These are phyloP conservation scores for Lamellibrachia luymesi DNA, from an alignment of 1,140 invertebrate genomes.

Conservation along the genomic window DNA sequence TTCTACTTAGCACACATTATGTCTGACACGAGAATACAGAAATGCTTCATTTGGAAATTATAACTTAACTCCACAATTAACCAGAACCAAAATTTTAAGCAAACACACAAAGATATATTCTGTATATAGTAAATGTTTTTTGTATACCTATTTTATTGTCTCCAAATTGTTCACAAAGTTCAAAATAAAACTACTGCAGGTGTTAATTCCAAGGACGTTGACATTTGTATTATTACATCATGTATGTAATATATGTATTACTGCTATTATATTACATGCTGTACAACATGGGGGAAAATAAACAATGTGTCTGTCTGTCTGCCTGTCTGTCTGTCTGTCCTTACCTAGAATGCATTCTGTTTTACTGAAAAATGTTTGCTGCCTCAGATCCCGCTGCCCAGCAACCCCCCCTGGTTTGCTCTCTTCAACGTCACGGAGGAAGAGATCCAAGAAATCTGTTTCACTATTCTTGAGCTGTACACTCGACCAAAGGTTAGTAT, in stretches of 20 bases:
- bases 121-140: too few relatives aligned
- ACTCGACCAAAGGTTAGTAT: constrained; percentile 55
- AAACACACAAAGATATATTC: too few relatives aligned
- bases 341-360: background rate
- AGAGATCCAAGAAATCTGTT: constrained; percentile 81
- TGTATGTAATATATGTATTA: too few relatives aligned
- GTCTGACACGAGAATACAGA: too few relatives aligned
- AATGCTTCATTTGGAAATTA: too few relatives aligned
- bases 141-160: background rate
- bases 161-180: constrained; percentile 6
- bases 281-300: too few relatives aligned
- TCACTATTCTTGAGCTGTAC: constrained; percentile 82
- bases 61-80: too few relatives aligned
- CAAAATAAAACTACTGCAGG: background rate
- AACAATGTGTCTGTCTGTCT: too few relatives aligned
- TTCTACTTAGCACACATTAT: background rate
- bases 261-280: too few relatives aligned
- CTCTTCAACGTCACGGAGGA: constrained; percentile 78
- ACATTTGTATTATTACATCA: background rate
- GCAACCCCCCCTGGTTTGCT: constrained; percentile 85
- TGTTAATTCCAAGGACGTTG: background rate
- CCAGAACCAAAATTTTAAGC: too few relatives aligned
- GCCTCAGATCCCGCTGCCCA: constrained; percentile 73
- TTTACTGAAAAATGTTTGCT: background rate
- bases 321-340: too few relatives aligned